Conservation (phyloP, 2,797 vertebrate genomes). For the Syndactyla subalaris region DNA sequence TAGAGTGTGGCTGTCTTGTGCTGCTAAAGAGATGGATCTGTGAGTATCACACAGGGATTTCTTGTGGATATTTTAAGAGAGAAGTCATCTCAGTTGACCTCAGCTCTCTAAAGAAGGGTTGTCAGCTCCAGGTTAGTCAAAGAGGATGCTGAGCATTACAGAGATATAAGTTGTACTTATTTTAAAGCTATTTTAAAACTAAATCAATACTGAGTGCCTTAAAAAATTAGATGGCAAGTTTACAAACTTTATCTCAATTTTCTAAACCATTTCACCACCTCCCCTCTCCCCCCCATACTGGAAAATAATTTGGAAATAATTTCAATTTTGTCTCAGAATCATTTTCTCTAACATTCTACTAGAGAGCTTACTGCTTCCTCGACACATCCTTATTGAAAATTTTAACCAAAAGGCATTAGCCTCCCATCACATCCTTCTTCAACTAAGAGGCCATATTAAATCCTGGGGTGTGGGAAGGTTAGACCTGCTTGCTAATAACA, state of each 20-base stretch:
- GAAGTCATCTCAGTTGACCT: neutral
- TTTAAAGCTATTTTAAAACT: neutral
- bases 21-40: neutral
- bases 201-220: neutral
- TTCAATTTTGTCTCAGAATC: neutral
- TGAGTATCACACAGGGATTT: neutral
- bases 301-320: neutral
- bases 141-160: neutral
- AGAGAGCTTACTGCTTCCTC: neutral
- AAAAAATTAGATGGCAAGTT: neutral
- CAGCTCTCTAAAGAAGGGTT: neutral
- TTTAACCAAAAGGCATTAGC: neutral
- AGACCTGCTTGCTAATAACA: neutral
- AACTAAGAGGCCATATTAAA: neutral
- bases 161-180: neutral
- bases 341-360: neutral
- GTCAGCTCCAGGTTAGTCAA: neutral
- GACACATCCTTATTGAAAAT: neutral
- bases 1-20: neutral
- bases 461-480: neutral
- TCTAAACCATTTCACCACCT: accelerated
- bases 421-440: neutral
- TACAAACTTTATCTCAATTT: neutral
- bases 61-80: neutral
- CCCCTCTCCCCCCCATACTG: accelerated